Base-by-base conservation (phyloP, 1,140 invertebrate species). In the Aphis craccivora region DNA sequence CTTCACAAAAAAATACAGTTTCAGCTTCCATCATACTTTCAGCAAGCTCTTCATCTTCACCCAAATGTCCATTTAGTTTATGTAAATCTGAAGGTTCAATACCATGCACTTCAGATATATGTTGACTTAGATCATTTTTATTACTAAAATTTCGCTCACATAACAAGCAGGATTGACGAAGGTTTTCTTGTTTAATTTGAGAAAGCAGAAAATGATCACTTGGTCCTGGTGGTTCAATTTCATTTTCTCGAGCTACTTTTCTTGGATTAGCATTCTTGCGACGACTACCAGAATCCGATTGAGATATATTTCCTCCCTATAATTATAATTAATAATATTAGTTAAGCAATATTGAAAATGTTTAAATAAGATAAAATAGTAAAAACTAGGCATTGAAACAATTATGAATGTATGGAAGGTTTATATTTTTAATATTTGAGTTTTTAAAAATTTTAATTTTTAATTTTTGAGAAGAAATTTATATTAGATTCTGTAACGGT, bases 1-100 rank as follows among this genome's bases (percentile, higher is more conserved):
- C 95, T 94, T 96, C 96, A 94, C 96, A 96, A 89, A 95, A 95
- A 93, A 96, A 96, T 81, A 96, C 94, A 11, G 94, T 94, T 93
- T 95, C 94, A n/a, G 94, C 91, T 94, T 95, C 94, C 94, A 95
- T 93, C 94, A 95, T 94, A 83, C 93, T 95, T 91, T 95, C 94
- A 86, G 94, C 93, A 53, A 94, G 84, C 9, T 94, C 94, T 93
- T 93, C 93, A 48, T 94, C 94, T 40, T 93, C 60, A 11, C 93
- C 89, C 53, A 76, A 93, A 87, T 93, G 84, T 30, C 81, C 81
- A 76, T 89, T 67, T 88, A 92, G 87, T 30, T 81, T 37, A 89
- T 90, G 86, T 89, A 94, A 93, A 89, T 94, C 94, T 23, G 94
- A 94, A 20, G 95, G 95, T 94, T 96, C 95, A 43, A 96, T 95